Percentiles rank a stretch among this genome's conserved stretches.
phyloP scores from a whole-genome alignment of 2,888 invertebrate genomes.

The Branchellion lobata region DNA sequence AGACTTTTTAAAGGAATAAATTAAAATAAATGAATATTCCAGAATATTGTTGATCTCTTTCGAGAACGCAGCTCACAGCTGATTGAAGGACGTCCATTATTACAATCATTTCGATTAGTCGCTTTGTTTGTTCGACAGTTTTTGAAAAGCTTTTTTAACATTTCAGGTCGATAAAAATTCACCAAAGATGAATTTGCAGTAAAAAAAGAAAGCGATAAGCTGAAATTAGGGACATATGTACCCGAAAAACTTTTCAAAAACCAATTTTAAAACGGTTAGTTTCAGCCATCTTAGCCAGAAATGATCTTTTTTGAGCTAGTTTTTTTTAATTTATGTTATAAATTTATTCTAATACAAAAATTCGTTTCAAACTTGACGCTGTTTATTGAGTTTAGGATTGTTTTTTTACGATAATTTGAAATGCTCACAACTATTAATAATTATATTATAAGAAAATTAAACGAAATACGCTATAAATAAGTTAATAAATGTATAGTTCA shows the following conservation, averaged over 20 bases:
- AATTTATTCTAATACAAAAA: no score
- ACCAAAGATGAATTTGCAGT: constrained; percentile 6
- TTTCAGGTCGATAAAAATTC: neutral
- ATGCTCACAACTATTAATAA: no score
- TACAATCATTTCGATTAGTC: neutral
- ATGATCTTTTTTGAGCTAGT: neutral
- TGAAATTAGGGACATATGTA: constrained; percentile 11
- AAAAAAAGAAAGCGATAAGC: constrained; percentile 8
- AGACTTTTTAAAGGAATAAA: no score
- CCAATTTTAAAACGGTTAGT: constrained; percentile 7
- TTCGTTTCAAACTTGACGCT: no score
- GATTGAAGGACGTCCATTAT: constrained; percentile 19
- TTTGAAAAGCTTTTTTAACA: neutral
- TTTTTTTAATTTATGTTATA: neutral
- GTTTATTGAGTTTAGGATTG: no score
- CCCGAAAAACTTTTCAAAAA: constrained; percentile 6
- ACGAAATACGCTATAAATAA: no score
- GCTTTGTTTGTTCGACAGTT: constrained; percentile 6
- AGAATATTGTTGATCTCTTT: no score
- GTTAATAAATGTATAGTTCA: no score
- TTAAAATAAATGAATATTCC: no score
- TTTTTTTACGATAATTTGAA: no score
- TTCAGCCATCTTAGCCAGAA: neutral
- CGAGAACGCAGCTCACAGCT: constrained; percentile 4
- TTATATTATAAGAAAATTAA: no score